Evolutionary conservation across 2,888 invertebrate genomes (phyloP), one percentile per base, ranked within the genome.

Genomic region (Cryptus viduatorius): DNA sequence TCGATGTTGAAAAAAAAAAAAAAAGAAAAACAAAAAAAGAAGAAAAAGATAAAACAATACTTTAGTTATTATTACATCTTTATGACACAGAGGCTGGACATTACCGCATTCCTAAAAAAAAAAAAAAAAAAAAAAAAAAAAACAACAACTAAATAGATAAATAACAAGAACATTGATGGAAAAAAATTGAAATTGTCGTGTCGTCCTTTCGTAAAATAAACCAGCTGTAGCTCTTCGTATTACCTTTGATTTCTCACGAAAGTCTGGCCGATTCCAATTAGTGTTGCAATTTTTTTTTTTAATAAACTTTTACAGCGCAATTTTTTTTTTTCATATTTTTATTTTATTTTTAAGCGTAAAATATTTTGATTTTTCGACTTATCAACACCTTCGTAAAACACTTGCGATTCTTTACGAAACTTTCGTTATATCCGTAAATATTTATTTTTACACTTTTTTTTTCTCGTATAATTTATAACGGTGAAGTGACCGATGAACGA

Each of bases 151-250:
- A 1, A 64, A 82, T 77, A 77, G 76, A 77, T 68, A 53, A 84
- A 80, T 77, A 84, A 84, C 72, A 61, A 80, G 8, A 77, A 67
- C 65, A 65, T 83, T 76, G 68, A 77, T 80, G 80, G 72, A 50
- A 48, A 72, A 80, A 77, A 77, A 83, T 61, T 72, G 48, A 42
- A 77, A 53, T 80, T 72, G 24, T 80, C 59, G 80, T 84, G 61
- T 83, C 65, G 71, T 83, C 72, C 76, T 83, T 83, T 79, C 42
- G 71, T 77, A 50, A 37, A 77, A 76, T 65, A 44, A 71, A 71
- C 59, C 76, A 80, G 77, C 19, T 64, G 8, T 77, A 72, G 67
- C 50, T 61, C 61, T 61, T 61, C 61, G 14, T 61, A 61, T 31
- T 31, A 61, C 61, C 61, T 61, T 61, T 29, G 61, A 61, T 14